Percentiles rank a stretch among this genome's conserved stretches.
Evolutionary conservation across 2,113 vertebrate species (phyloP).

Genomic region (Peromyscus polionotus): DNA sequence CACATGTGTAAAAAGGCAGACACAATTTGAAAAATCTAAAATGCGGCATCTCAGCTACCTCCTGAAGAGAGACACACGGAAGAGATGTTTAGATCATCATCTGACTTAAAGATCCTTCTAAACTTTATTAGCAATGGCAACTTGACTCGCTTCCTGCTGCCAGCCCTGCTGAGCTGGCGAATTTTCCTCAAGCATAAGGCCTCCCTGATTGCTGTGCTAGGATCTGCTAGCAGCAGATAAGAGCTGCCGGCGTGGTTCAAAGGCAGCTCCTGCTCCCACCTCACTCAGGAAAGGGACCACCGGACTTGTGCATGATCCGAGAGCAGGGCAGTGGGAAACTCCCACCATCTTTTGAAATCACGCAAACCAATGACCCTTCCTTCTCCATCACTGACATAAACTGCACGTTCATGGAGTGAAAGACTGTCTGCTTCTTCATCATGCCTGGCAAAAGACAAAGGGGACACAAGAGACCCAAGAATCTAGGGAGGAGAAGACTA

Average conservation of each 20-base stretch:
- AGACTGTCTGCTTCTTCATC: neutral
- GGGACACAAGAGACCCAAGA: conserved; percentile 24
- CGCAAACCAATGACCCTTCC: conserved; percentile 2
- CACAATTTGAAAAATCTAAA: neutral
- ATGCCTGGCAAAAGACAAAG: neutral
- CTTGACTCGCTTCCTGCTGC: conserved; percentile 36
- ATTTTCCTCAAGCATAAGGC: neutral
- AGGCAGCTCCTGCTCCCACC: neutral
- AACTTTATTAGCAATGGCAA: neutral
- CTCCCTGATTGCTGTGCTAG: neutral
- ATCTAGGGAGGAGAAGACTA: neutral
- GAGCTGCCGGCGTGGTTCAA: neutral
- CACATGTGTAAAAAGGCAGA: neutral
- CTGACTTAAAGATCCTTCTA: conserved; percentile 1
- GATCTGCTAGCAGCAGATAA: neutral
- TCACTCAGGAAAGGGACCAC: neutral
- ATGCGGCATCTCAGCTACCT: neutral
- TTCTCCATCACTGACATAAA: neutral
- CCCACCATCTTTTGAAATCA: neutral
- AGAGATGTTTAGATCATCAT: conserved; percentile 5
- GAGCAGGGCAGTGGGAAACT: neutral
- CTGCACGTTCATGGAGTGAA: neutral
- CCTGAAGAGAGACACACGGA: neutral
- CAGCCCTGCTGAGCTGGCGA: conserved; percentile 15
- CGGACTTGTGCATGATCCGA: neutral